These are phyloP conservation scores for Notechis scutatus DNA, from an alignment of 2,113 vertebrate species.

Conservation along the genomic window DNA sequence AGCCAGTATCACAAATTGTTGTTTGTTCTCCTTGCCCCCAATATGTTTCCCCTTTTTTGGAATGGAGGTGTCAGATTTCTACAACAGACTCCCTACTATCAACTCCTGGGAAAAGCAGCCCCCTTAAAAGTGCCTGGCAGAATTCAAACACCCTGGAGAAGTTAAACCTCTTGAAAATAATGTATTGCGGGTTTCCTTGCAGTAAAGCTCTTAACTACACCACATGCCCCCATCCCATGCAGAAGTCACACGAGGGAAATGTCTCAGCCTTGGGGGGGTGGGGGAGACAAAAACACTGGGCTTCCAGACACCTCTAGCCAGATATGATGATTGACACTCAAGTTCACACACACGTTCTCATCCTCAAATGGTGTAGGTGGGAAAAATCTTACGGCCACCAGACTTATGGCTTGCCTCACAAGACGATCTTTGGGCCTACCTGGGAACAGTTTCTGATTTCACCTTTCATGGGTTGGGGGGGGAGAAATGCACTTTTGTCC, in stretches of 20 bases:
- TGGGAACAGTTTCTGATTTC: background rate
- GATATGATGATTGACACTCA: background rate
- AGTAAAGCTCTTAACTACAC: background rate
- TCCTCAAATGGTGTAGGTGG: background rate
- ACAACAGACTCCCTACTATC: no score
- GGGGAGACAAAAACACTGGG: background rate
- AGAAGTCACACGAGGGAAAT: background rate
- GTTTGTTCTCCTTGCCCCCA: background rate
- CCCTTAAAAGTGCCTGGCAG: background rate
- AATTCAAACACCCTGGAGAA: no score
- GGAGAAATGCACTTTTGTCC: conserved; percentile 5
- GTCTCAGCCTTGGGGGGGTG: no score
- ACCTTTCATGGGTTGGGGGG: background rate
- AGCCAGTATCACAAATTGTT: background rate
- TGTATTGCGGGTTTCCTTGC: background rate
- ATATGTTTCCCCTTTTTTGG: background rate
- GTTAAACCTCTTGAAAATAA: background rate
- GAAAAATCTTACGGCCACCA: background rate
- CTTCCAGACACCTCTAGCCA: background rate
- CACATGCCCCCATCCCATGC: background rate
- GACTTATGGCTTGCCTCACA: background rate
- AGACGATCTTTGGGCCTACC: background rate
- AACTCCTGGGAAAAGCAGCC: background rate
- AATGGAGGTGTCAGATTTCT: background rate
- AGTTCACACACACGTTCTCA: background rate